These are phyloP conservation scores for Hippocampus abdominalis DNA, from an alignment of 2,113 vertebrate species.

Conservation along the genomic window DNA sequence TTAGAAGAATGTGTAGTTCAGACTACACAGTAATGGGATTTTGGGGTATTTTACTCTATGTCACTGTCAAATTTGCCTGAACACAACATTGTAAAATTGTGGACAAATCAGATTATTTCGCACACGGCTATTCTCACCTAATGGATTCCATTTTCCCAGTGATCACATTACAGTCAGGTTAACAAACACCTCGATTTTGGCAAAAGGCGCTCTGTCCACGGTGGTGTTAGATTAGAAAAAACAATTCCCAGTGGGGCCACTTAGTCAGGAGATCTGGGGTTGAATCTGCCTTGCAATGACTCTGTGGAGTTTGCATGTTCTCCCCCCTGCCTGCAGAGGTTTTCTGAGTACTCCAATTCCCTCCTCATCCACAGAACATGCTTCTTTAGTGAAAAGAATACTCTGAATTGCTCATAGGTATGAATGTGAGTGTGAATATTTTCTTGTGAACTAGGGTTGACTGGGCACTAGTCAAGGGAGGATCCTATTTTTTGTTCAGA, in stretches of 20 bases:
- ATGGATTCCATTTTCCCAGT: constrained; percentile 1
- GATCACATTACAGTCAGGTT: background rate
- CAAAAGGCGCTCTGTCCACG: background rate
- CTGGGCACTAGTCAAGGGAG: background rate
- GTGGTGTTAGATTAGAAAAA: background rate
- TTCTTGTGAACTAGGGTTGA: background rate
- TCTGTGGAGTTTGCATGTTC: too few species aligned
- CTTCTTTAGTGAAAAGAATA: background rate
- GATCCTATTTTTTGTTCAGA: background rate
- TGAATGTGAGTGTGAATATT: background rate
- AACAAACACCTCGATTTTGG: background rate
- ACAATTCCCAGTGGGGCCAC: background rate
- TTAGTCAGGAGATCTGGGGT: background rate
- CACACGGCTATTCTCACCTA: background rate
- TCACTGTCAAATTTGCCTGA: background rate
- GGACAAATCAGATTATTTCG: background rate
- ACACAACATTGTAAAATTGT: background rate
- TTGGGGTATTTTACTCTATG: background rate
- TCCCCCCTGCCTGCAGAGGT: too few species aligned
- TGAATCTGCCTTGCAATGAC: background rate
- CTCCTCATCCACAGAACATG: background rate
- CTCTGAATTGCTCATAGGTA: too few species aligned
- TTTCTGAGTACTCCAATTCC: background rate
- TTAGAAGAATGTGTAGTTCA: background rate
- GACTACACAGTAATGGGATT: background rate